Conservation (phyloP, 2,888 invertebrate genomes). For the Taphrorychus bicolor region DNA sequence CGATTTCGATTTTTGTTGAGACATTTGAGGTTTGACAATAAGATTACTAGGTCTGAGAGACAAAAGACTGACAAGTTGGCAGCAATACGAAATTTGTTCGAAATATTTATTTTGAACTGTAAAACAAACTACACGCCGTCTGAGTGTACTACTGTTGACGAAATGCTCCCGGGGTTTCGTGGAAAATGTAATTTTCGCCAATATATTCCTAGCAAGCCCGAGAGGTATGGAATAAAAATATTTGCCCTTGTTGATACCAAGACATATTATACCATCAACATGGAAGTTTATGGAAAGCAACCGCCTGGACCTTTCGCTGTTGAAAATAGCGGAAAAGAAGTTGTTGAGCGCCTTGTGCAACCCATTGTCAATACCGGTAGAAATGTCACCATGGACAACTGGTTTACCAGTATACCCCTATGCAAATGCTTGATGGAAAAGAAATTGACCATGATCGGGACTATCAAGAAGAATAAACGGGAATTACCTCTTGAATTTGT, state of each 20-base stretch:
- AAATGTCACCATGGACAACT: conserved; percentile 42
- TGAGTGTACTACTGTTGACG: conserved; percentile 47
- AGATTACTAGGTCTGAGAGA: conserved; percentile 31
- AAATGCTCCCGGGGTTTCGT: conserved; percentile 46
- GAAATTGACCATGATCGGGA: conserved; percentile 41
- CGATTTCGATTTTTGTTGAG: conserved; percentile 45
- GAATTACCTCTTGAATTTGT: conserved; percentile 20
- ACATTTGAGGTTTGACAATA: conserved; percentile 45
- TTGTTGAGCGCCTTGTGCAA: conserved; percentile 5
- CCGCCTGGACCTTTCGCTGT: conserved; percentile 43
- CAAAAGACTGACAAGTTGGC: conserved; percentile 11
- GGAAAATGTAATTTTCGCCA: conserved; percentile 47
- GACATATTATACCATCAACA: conserved; percentile 42
- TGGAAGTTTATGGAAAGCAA: conserved; percentile 45
- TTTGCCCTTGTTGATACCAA: conserved; percentile 46
- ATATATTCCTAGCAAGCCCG: conserved; percentile 50
- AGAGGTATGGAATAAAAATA: conserved; percentile 47
- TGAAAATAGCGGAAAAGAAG: background rate
- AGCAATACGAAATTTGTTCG: conserved; percentile 18
- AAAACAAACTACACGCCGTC: background rate
- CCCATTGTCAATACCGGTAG: conserved; percentile 29
- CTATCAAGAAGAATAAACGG: conserved; percentile 43
- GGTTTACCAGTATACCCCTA: conserved; percentile 25
- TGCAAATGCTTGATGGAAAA: conserved; percentile 13
- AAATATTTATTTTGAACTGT: conserved; percentile 13